Evolutionary conservation across 2,113 vertebrate species (phyloP), one percentile per base, ranked within the genome.

Genomic region (Rhipidura dahli): DNA sequence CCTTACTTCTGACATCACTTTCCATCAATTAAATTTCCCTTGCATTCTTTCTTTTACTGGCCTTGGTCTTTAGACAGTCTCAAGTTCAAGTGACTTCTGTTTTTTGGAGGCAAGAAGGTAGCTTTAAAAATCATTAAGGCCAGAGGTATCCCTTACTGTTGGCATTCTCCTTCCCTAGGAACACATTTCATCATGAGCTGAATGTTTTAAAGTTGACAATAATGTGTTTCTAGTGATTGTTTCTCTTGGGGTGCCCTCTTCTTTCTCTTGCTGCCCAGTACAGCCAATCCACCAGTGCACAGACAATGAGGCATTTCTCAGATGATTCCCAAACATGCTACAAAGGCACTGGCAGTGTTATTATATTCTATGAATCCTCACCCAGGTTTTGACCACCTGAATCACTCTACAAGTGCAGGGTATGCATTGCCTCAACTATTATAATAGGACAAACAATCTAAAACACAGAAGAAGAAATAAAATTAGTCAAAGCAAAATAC

Each of bases 401-500:
- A 76, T 85, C 37, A 35, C 44, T 86, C 30, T 26, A 66, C 35
- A 37, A 33, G 23, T 69, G 59, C 44, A 71, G 22, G 15, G 4
- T 65, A 28, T 65, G 22, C 3, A 0, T 61, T 72, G 30, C 63
- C 37, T 93, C 44, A 20, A 35, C 71, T 71, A 27, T 35, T 57
- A 26, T 19, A 47, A n/a, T 40, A 39, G 0, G 1, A 40, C 1
- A 0, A 83, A 90, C 2, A 82, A 50, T 28, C 49, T 12, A n/a
- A 60, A 89, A 44, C 35, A 64, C 40, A 53, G 49, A 53, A 65
- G 31, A 78, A 47, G 40, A 90, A 79, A 90, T 79, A 68, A 73
- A 90, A 57, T 60, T 35, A 65, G 65, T 54, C 64, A 76, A 90
- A 85, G 57, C 42, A 53, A 93, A 87, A 69, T 64, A 54, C 2